Evolutionary conservation across 2,888 invertebrate genomes (phyloP).

Genomic region (Sarcophaga variegata): DNA sequence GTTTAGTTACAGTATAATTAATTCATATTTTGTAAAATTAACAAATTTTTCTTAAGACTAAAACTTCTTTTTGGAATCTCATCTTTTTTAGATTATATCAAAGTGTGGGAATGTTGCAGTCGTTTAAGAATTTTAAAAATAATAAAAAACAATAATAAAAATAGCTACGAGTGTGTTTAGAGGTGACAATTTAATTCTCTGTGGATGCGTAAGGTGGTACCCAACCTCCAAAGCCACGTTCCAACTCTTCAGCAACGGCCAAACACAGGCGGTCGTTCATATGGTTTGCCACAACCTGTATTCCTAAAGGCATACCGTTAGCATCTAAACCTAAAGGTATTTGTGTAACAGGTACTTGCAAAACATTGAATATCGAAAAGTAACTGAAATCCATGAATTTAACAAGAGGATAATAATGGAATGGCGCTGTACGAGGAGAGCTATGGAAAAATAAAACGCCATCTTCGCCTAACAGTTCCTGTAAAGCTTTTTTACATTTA

Average conservation of each 20-base stretch:
- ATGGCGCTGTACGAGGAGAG: constrained; percentile 90
- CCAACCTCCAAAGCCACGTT: constrained; percentile 95
- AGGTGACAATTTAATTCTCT: constrained; percentile 69
- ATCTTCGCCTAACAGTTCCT: constrained; percentile 87
- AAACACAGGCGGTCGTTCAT: constrained; percentile 93
- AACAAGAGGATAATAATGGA: constrained; percentile 90
- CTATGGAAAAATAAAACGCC: constrained; percentile 93
- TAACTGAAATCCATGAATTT: constrained; percentile 93
- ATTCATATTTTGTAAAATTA: not conserved
- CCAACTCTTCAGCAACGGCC: constrained; percentile 94
- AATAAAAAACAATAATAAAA: not conserved
- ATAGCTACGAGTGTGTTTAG: not conserved
- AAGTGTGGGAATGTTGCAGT: no score
- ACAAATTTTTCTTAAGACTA: not conserved
- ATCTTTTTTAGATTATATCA: no score
- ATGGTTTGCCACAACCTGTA: constrained; percentile 92
- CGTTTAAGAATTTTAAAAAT: not conserved
- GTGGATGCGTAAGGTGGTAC: constrained; percentile 84
- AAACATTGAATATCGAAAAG: constrained; percentile 92
- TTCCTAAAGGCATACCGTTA: constrained; percentile 92
- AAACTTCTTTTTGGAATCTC: constrained; percentile 3
- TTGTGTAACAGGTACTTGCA: constrained; percentile 89
- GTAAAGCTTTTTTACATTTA: constrained; percentile 84
- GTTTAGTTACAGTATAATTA: not conserved
- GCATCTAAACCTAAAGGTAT: constrained; percentile 91